Evolutionary conservation across 1,140 invertebrate genomes (phyloP).

Genomic region (Drosophila seguyi): DNA sequence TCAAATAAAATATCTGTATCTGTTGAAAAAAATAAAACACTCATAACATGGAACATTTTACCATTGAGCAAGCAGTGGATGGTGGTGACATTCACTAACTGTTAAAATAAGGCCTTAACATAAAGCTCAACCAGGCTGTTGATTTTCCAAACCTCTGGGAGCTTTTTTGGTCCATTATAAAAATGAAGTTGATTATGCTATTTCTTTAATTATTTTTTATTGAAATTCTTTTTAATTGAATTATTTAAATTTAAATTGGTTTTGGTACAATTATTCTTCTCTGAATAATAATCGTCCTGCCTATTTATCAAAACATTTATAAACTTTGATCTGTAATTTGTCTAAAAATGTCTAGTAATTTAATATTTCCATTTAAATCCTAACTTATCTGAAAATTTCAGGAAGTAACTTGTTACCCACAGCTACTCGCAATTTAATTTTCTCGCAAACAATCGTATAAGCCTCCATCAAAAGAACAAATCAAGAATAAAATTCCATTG

Average conservation of each 20-base stretch:
- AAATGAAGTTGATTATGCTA: neutral
- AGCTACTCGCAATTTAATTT: slow-evolving; percentile 16
- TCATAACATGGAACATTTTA: too few species aligned
- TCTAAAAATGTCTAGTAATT: too few species aligned
- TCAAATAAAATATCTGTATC: neutral
- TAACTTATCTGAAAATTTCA: neutral
- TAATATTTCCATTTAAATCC: too few species aligned
- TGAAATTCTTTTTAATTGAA: too few species aligned
- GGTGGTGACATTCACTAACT: slow-evolving; percentile 11
- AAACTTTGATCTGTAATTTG: too few species aligned
- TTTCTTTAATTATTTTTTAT: too few species aligned
- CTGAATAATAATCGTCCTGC: neutral
- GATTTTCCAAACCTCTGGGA: neutral
- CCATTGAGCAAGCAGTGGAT: slow-evolving; percentile 1
- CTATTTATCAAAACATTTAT: too few species aligned
- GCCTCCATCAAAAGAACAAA: neutral
- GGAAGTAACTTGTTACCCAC: neutral
- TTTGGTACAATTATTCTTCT: neutral
- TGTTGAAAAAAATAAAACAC: neutral
- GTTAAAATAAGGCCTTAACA: slow-evolving; percentile 10
- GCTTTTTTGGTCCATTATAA: neutral
- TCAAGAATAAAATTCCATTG: slow-evolving; percentile 35
- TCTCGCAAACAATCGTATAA: slow-evolving; percentile 3
- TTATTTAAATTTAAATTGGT: too few species aligned
- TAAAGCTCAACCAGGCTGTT: neutral